Evolutionary conservation across 1,140 invertebrate species (phyloP).

Genomic region (Physella acuta): DNA sequence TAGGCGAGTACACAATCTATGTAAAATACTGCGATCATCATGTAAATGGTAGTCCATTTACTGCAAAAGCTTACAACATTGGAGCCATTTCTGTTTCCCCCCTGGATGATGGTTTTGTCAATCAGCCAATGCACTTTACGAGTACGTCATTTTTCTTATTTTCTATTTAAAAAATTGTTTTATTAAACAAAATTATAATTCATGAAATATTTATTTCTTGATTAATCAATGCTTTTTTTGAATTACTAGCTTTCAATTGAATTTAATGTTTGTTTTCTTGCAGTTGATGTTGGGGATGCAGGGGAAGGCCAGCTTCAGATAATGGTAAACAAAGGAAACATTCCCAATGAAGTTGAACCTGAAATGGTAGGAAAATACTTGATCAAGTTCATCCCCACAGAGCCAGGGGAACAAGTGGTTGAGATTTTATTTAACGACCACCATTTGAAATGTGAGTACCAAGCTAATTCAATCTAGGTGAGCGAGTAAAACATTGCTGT

Average conservation of each 20-base stretch:
- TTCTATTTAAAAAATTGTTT: no score
- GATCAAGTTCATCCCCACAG: conserved; percentile 53
- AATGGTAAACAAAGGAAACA: conserved; percentile 86
- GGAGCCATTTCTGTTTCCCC: conserved; percentile 85
- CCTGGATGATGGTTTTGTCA: conserved; percentile 78
- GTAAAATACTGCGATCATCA: conserved; percentile 88
- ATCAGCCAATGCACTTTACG: conserved; percentile 87
- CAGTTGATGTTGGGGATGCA: conserved; percentile 93
- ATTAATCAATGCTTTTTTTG: no score
- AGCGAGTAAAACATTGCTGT: no score
- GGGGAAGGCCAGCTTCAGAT: conserved; percentile 99
- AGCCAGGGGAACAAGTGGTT: conserved; percentile 65
- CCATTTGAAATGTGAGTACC: conserved; percentile 72
- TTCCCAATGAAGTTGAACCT: conserved; percentile 96
- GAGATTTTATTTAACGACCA: conserved; percentile 97
- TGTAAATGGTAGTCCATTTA: conserved; percentile 86
- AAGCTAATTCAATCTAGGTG: no score
- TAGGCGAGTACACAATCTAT: conserved; percentile 19
- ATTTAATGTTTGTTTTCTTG: no score
- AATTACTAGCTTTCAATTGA: no score
- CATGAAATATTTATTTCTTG: no score
- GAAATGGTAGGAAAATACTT: conserved; percentile 80
- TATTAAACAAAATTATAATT: no score
- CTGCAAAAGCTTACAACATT: conserved; percentile 88
- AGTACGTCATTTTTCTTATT: conserved; percentile 69